Base-by-base conservation (phyloP, 1,140 invertebrate species). In the Phthorimaea operculella region DNA sequence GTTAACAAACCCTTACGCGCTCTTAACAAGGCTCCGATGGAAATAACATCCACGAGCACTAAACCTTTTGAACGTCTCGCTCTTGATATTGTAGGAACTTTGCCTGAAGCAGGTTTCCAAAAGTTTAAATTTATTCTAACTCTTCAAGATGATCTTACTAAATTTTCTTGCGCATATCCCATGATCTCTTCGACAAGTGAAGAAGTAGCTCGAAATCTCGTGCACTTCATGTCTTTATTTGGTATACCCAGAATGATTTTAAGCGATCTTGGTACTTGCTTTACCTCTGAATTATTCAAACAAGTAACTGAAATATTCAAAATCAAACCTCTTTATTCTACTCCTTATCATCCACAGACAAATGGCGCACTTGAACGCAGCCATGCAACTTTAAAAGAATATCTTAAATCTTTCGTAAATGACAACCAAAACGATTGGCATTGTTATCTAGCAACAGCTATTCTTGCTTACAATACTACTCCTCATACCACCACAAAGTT, bases 221-320 rank as follows among this genome's bases (percentile, higher is more conserved):
- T n/a, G n/a, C n/a, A n/a, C n/a, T n/a, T n/a, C n/a, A n/a, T n/a
- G n/a, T n/a, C n/a, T n/a, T n/a, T n/a, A n/a, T n/a, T n/a, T n/a
- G n/a, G n/a, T n/a, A n/a, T n/a, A n/a, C 74, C 71, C 5, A 59
- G 62, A 60, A 33, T 28, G n/a, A 53, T 77, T 14, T 18, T 74
- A 0, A 73, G 67, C 0, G 76, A 76, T 50, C 63, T 62, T 62
- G 71, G 74, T 7, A 64, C 58, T 0, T 67, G 69, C 47, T 76
- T 77, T 57, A 62, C 55, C 2, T 64, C 62, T 5, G 58, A 66
- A 14, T 14, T 75, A 15, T 59, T 77, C 6, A 56, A 70, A 63
- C 17, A 58, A 9, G 54, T 68, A 4, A 70, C 60, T 21, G 52
- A 59, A 49, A 33, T 72, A 6, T 58, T 77, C 18, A 54, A 68